phyloP scores from a whole-genome alignment of 1,140 invertebrate genomes.

The Oncopodura yosiiana region DNA sequence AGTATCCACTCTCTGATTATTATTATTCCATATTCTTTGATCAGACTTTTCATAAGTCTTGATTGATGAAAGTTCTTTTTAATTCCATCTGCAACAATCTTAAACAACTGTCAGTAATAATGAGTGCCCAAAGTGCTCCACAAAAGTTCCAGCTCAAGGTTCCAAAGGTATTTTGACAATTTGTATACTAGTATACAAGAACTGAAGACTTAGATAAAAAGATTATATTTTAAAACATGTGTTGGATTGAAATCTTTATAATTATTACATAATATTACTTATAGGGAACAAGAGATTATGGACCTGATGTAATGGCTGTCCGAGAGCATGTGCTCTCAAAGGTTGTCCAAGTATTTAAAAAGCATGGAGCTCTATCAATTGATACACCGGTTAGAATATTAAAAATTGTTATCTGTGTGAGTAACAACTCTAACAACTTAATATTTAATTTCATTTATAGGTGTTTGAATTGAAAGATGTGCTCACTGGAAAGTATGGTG shows the following conservation, averaged over 20 bases:
- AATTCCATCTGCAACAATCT: slow-evolving; percentile 67
- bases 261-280: slow-evolving; percentile 14
- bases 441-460: slow-evolving; percentile 44
- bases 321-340: slow-evolving; percentile 79
- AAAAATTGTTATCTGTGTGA: slow-evolving; percentile 75
- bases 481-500: slow-evolving; percentile 97
- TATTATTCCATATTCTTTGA: neutral
- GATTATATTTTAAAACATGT: slow-evolving; percentile 9
- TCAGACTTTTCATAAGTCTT: slow-evolving; percentile 39
- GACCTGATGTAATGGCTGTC: slow-evolving; percentile 86
- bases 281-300: slow-evolving; percentile 90
- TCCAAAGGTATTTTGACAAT: slow-evolving; percentile 44
- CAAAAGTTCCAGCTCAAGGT: slow-evolving; percentile 82
- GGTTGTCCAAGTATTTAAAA: slow-evolving; percentile 84
- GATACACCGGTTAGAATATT: slow-evolving; percentile 99
- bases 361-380: slow-evolving; percentile 95
- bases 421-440: neutral
- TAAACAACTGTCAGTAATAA: slow-evolving; percentile 51
- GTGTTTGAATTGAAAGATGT: no score
- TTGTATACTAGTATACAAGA: neutral
- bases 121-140: slow-evolving; percentile 36
- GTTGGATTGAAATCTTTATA: neutral
- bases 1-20: neutral
- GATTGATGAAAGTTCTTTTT: slow-evolving; percentile 70
- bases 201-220: neutral